phyloP scores from a whole-genome alignment of 2,888 invertebrate genomes.

The Zygogramma bicolorata region DNA sequence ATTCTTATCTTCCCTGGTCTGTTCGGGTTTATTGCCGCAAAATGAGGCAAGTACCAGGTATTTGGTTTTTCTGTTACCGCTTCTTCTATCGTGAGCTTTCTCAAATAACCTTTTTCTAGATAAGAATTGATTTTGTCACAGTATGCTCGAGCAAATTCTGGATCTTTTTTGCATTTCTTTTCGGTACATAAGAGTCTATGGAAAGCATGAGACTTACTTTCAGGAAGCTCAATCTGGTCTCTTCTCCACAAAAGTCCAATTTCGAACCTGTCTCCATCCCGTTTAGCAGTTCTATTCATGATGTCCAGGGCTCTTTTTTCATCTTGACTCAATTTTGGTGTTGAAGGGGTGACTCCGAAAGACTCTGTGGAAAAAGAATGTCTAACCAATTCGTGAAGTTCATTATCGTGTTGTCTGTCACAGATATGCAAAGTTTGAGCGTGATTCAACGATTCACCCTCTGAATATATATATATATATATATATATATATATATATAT shows the following conservation, averaged over 20 bases:
- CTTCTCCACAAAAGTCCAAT: neutral
- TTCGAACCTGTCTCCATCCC: neutral
- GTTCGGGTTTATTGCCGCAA: no score
- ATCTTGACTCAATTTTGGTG: neutral
- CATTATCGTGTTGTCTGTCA: conserved; percentile 24
- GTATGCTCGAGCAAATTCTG: neutral
- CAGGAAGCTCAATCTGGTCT: neutral
- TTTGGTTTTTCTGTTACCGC: neutral
- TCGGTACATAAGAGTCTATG: neutral
- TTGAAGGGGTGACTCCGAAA: neutral
- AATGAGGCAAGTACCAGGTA: neutral
- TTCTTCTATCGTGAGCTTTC: neutral
- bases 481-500: no score
- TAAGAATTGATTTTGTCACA: neutral
- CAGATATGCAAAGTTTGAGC: neutral
- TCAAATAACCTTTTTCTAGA: neutral
- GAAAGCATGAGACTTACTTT: neutral
- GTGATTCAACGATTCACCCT: neutral
- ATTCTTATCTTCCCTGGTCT: no score
- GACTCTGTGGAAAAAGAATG: neutral
- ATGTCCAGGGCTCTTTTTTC: neutral
- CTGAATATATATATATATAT: no score
- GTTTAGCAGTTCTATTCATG: neutral
- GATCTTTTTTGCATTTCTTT: neutral
- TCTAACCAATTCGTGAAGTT: conserved; percentile 9